Evolutionary conservation across 2,797 vertebrate species (phyloP), one percentile per base, ranked within the genome.

Genomic region (Lemur catta): DNA sequence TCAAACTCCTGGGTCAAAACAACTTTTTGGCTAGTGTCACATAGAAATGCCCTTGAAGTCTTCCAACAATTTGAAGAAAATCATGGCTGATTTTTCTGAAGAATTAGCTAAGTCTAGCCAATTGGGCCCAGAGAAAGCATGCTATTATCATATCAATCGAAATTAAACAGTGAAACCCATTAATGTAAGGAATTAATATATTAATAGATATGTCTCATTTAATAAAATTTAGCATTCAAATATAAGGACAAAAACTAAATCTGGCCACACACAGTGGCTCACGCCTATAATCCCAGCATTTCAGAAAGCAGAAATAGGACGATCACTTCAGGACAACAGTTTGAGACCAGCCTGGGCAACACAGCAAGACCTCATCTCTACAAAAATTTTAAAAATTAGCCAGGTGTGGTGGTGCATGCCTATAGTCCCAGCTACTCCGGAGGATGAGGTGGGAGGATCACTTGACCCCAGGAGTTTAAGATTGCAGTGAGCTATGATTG

Each of bases 1-100:
- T 79, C 46, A 55, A 85, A 89, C 11, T n/a, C n/a, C 20, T 84
- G 9, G 0, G 13, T 91, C 71, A 81, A 79, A 89, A 69, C 18
- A 3, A 12, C 35, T 46, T 57, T 50, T 93, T 35, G 35, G 67
- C 72, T 52, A 35, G 20, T 46, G 13, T 69, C 48, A 30, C 33
- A 61, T 17, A 81, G 4, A 90, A 84, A 86, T 57, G 11, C 55
- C 28, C 17, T 57, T 81, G 61, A 71, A 55, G 6, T 81, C 84
- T 96, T 30, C 48, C 74, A 71, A 35, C 28, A 43, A 91, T 67
- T 61, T 71, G 33, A 95, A 93, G 76, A 65, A 90, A 96, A 93
- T 28, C 22, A 41, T 48, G 30, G 18, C 14, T 87, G 15, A 61
- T 48, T 80, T 93, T 94, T 71, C 38, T 76, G 18, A 57, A 65